A percentile compares a stretch with the other conserved stretches of the same genome.
Evolutionary conservation across 2,888 invertebrate species (phyloP).

Genomic region (Mechanitis mazaeus): DNA sequence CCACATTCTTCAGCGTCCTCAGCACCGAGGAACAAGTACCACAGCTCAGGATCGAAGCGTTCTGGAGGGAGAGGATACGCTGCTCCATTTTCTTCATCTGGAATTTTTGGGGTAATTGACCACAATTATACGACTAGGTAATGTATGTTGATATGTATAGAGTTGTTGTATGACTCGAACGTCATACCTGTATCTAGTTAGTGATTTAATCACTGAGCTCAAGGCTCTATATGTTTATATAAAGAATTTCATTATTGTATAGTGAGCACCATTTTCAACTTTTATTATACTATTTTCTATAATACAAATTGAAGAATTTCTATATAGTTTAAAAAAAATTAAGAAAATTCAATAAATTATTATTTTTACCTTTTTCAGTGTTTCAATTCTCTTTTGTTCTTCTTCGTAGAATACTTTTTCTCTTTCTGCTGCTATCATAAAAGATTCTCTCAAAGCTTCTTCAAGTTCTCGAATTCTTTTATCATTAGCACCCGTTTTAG

Average conservation of each 20-base stretch:
- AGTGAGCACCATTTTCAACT: too few species aligned
- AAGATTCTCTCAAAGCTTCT: slow-evolving; percentile 89
- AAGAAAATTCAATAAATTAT: slow-evolving; percentile 3
- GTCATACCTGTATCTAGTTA: not conserved
- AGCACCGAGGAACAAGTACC: slow-evolving; percentile 81
- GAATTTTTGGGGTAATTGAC: slow-evolving; percentile 26
- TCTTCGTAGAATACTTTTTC: slow-evolving; percentile 81
- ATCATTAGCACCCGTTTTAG: slow-evolving; percentile 61
- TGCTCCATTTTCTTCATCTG: slow-evolving; percentile 84
- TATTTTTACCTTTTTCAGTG: slow-evolving; percentile 79
- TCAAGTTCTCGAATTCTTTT: slow-evolving; percentile 84
- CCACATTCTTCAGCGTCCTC: slow-evolving; percentile 79
- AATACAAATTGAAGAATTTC: too few species aligned
- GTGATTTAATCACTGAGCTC: not conserved
- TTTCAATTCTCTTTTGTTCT: slow-evolving; percentile 78
- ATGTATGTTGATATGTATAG: too few species aligned
- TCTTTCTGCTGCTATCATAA: slow-evolving; percentile 81
- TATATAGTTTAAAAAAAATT: not conserved
- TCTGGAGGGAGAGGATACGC: slow-evolving; percentile 81
- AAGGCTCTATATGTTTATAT: not conserved
- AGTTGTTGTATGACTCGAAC: too few species aligned
- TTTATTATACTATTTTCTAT: too few species aligned
- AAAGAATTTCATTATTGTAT: too few species aligned
- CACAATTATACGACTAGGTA: too few species aligned
- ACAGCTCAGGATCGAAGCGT: slow-evolving; percentile 81